These are phyloP conservation scores for Atrichornis clamosus DNA, from an alignment of 2,113 vertebrate genomes.

Conservation along the genomic window DNA sequence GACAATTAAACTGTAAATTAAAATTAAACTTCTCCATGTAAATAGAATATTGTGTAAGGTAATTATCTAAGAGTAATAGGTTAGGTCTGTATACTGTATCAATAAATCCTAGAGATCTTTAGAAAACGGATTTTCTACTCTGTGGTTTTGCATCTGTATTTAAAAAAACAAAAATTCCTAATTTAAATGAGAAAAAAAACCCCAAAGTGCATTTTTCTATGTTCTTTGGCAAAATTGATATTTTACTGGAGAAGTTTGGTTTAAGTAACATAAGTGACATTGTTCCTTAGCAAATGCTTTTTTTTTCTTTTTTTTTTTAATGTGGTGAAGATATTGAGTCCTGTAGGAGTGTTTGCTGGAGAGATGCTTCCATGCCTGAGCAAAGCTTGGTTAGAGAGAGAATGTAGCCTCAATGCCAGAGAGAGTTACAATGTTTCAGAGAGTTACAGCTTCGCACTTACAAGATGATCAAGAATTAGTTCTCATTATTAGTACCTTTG, in stretches of 20 bases:
- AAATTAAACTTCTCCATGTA: conserved; percentile 3
- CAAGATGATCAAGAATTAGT: not conserved
- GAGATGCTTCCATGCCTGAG: not conserved
- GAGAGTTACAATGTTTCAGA: too few relatives aligned
- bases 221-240: not conserved
- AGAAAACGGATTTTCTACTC: not conserved
- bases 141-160: not conserved
- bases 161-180: not conserved
- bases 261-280: not conserved
- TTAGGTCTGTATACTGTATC: not conserved
- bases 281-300: not conserved
- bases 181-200: not conserved
- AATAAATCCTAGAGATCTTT: not conserved
- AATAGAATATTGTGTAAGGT: not conserved
- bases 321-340: not conserved
- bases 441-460: not conserved
- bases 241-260: not conserved
- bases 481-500: not conserved
- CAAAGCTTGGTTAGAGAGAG: not conserved
- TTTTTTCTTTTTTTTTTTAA: not conserved
- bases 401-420: not conserved
- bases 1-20: conserved; percentile 42
- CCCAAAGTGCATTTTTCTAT: not conserved
- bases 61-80: conserved; percentile 8
- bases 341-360: not conserved